Base-by-base conservation (phyloP, 1,140 invertebrate species). In the Anthonomus grandis region DNA sequence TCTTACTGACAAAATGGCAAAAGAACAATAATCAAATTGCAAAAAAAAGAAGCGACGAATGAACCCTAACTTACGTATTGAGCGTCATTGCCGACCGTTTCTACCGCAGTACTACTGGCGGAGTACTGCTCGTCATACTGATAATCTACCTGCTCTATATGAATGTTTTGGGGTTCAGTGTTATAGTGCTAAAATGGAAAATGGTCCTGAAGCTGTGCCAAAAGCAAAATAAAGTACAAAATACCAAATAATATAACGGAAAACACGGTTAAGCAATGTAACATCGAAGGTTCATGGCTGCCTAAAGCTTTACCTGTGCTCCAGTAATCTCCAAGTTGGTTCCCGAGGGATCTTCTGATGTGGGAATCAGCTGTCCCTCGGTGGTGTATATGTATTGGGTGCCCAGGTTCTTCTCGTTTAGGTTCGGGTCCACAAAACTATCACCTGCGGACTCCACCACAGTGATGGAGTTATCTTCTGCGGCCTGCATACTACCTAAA, bases 361-460 rank as follows among this genome's bases (percentile, higher is more conserved):
- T 34, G 12, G 57, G 49, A n/a, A 59, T 53, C 18, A 59, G 39
- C 36, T 52, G 44, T 4, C 57, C 57, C 21, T 59, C 57, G 13
- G 57, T 59, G 3, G 57, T 59, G 12, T 59, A 59, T 8, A 59
- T 59, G 17, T 59, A 59, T 12, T 52, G 48, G 12, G 57, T 59
- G 8, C 50, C 42, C 12, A 59, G 12, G 27, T 36, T 53, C 47
- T 59, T 59, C 31, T 59, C 57, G 47, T 59, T 59, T 19, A 59
- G 47, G 41, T 59, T 59, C 19, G n/a, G 46, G 36, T 59, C 57
- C 5, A 50, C 57, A 53, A 52, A 59, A 17, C 41, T 34, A 36
- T 57, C 45, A 5, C 19, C 45, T 13, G 52, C 41, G 21, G 57
- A 50, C 5, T 59, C 57, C 24, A 59, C 57, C 12, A 57, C 46